A percentile compares a stretch with the other conserved stretches of the same genome.
Conservation (phyloP, 2,888 invertebrate genomes). For the Strigamia transsilvanica region DNA sequence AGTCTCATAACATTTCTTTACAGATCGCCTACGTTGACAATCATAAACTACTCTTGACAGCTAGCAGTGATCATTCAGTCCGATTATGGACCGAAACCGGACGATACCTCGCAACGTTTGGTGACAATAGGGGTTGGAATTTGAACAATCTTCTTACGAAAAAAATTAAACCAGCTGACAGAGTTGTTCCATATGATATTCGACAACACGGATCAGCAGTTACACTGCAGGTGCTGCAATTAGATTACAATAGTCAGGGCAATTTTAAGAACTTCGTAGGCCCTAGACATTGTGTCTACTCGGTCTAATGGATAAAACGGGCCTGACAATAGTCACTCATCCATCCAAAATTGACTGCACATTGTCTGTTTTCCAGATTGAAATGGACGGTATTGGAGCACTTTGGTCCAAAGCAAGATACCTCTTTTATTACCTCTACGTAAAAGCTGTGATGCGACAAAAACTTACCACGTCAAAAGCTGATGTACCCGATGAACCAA, state of each 20-base stretch:
- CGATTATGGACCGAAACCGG: background rate
- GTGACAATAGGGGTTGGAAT: background rate
- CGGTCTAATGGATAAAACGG: no score
- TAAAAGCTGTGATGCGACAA: background rate
- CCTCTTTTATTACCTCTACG: constrained; percentile 1
- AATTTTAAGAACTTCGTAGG: no score
- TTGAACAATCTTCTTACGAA: background rate
- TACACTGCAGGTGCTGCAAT: background rate
- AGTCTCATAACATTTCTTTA: background rate
- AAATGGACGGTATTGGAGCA: background rate
- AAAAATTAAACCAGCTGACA: background rate
- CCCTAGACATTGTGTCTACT: no score
- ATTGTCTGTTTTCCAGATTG: no score
- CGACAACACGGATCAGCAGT: background rate
- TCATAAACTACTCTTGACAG: background rate
- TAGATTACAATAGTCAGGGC: no score
- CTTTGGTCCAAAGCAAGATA: background rate
- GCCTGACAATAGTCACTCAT: no score
- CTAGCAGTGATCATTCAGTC: background rate
- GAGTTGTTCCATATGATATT: background rate
- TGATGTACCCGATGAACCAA: background rate
- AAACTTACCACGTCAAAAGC: background rate
- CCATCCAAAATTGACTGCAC: no score
- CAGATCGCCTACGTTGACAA: background rate
- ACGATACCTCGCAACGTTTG: background rate